A percentile compares a stretch with the other conserved stretches of the same genome.
Conservation (phyloP, 2,113 vertebrate species). For the Hoplias malabaricus region DNA sequence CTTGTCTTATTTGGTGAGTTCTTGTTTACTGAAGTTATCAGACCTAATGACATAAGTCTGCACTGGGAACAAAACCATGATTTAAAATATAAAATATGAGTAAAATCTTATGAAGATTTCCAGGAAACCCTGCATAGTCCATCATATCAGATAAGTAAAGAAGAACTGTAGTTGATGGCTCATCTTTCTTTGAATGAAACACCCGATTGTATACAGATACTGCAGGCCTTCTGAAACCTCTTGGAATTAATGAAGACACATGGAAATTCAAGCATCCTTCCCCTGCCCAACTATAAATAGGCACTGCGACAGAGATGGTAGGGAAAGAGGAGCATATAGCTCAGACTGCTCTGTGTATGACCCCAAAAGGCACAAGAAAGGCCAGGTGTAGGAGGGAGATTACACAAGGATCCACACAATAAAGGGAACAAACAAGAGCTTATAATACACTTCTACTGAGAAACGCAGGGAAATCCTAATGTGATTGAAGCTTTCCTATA, state of each 20-base stretch:
- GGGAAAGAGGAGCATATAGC: slow-evolving; percentile 33
- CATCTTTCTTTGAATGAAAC: no score
- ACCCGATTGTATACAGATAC: no score
- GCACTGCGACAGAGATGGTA: slow-evolving; percentile 35
- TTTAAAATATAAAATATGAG: not conserved
- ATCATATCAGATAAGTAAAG: no score
- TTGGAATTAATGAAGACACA: slow-evolving; percentile 27
- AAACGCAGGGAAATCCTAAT: not conserved
- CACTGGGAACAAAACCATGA: no score
- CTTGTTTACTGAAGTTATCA: no score
- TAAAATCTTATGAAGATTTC: not conserved
- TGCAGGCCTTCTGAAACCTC: not conserved
- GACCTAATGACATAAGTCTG: no score
- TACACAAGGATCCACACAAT: slow-evolving; percentile 1
- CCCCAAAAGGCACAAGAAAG: slow-evolving; percentile 17
- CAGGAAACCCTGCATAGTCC: not conserved
- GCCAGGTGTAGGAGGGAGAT: slow-evolving; percentile 19
- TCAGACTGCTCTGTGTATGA: slow-evolving; percentile 8
- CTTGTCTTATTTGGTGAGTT: no score
- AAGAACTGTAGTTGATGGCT: no score
- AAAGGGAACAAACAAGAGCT: not conserved
- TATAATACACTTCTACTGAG: not conserved
- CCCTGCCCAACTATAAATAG: slow-evolving; percentile 47
- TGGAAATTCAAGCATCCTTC: slow-evolving; percentile 34
- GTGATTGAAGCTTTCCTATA: no score